These are phyloP conservation scores for Phyllopteryx taeniolatus DNA, from an alignment of 2,113 vertebrate genomes.

Conservation along the genomic window DNA sequence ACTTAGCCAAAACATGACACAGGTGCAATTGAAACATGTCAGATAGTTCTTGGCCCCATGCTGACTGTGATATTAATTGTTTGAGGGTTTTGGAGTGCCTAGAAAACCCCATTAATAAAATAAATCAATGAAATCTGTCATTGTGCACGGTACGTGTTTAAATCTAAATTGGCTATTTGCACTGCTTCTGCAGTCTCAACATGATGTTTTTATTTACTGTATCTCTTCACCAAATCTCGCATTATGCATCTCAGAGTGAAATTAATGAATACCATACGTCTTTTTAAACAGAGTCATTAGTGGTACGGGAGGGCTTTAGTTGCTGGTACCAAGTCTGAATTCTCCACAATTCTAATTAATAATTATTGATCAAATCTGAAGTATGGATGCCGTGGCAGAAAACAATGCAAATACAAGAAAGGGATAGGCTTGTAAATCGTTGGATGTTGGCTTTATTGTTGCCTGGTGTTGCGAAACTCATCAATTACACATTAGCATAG, in stretches of 20 bases:
- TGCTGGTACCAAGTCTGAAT: neutral
- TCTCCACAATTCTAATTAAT: neutral
- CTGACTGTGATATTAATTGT: neutral
- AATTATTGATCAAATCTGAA: slow-evolving; percentile 1
- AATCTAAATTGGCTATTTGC: neutral
- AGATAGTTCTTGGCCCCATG: slow-evolving; percentile 16
- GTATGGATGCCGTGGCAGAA: neutral
- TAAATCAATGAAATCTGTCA: slow-evolving; percentile 13
- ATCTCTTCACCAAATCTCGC: no score
- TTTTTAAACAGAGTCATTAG: neutral
- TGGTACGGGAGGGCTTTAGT: neutral
- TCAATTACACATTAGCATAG: neutral
- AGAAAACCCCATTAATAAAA: slow-evolving; percentile 1
- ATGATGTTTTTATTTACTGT: no score
- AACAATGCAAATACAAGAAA: neutral
- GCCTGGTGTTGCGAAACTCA: neutral
- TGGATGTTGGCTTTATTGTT: slow-evolving; percentile 15
- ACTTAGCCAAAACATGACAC: slow-evolving; percentile 11
- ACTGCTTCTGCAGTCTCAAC: no score
- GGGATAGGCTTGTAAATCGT: slow-evolving; percentile 3
- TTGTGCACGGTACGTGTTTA: neutral
- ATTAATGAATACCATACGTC: neutral
- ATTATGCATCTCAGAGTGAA: neutral
- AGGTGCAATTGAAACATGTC: neutral
- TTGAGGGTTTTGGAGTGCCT: slow-evolving; percentile 1